These are phyloP conservation scores for Leptocoma aspasia DNA, from an alignment of 2,113 vertebrate genomes.

Conservation along the genomic window DNA sequence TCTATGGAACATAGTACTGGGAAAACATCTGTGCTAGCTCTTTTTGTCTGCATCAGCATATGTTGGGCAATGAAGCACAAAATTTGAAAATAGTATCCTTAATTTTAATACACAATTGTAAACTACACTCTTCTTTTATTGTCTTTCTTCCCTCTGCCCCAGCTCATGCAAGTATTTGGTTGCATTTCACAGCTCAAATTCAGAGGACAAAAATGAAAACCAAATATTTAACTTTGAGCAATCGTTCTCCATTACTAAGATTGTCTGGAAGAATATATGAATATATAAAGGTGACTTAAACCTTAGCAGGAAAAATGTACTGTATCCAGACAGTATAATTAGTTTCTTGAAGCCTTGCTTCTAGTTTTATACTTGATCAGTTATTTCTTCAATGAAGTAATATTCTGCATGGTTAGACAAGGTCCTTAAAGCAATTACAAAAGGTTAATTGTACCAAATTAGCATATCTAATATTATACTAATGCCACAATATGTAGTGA, in stretches of 20 bases:
- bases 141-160: not conserved
- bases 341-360: not conserved
- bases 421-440: constrained; percentile 64
- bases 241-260: not conserved
- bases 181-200: not conserved
- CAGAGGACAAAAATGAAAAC: constrained; percentile 8
- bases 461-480: constrained; percentile 25
- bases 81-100: constrained; percentile 41
- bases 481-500: not conserved
- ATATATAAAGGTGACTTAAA: not conserved
- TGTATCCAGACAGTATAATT: not conserved
- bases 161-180: not conserved
- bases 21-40: not conserved
- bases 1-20: not conserved
- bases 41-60: constrained; percentile 26
- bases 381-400: constrained; percentile 25
- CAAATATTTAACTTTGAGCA: constrained; percentile 8
- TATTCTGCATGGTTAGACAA: constrained; percentile 24
- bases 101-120: constrained; percentile 33
- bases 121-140: not conserved
- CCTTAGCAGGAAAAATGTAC: not conserved
- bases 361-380: not conserved
- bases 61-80: constrained; percentile 40
- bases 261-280: not conserved
- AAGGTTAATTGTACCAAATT: constrained; percentile 64